Conservation (phyloP, 2,113 vertebrate species). For the Chlamydotis undulata region DNA sequence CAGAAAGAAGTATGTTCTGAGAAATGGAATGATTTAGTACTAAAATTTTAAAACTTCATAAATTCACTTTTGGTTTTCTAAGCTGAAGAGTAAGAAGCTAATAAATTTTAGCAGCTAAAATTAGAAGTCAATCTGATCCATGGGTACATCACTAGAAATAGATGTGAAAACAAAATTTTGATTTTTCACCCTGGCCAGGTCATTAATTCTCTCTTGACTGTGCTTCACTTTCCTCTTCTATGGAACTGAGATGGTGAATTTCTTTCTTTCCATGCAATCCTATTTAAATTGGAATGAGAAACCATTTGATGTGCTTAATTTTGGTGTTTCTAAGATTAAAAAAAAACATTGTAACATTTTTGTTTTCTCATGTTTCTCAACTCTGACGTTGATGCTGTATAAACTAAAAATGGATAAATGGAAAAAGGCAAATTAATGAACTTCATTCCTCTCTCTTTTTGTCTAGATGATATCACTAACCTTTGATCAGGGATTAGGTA, state of each 20-base stretch:
- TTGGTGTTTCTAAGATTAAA: not conserved
- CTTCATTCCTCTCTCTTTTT: not conserved
- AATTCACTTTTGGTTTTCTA: not conserved
- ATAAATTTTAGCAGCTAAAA: not conserved
- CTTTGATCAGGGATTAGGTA: not conserved
- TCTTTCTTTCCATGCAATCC: not conserved
- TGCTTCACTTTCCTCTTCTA: not conserved
- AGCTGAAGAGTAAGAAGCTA: not conserved
- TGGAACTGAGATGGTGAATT: not conserved
- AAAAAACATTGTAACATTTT: not conserved
- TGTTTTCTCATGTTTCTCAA: not conserved
- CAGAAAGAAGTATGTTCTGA: not conserved
- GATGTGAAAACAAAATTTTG: not conserved
- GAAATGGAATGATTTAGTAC: not conserved
- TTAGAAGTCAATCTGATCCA: not conserved
- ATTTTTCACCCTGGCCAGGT: not conserved
- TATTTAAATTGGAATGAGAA: not conserved
- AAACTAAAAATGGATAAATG: not conserved
- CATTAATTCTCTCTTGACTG: not conserved
- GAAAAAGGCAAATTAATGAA: not conserved
- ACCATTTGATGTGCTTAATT: not conserved
- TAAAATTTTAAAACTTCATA: not conserved
- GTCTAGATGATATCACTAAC: not conserved
- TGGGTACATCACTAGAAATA: not conserved
- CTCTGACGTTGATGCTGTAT: accelerated